Evolutionary conservation across 2,113 vertebrate species (phyloP), one percentile per base, ranked within the genome.

Genomic region (Chaetodon auriga): DNA sequence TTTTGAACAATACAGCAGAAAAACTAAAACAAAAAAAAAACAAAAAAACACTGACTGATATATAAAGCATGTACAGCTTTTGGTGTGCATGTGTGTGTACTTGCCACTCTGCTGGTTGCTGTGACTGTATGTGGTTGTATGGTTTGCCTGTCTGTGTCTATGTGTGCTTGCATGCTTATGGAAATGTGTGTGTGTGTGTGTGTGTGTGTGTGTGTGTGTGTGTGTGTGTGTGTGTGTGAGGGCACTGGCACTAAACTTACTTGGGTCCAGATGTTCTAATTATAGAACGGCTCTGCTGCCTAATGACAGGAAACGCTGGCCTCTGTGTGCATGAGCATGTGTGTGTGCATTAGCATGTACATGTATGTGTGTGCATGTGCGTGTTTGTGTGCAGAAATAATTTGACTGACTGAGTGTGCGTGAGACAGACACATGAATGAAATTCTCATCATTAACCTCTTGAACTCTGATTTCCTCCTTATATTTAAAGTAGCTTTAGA

Each of bases 221-320:
- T 46, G 62, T 64, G 66, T 57, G 80, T 70, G 73, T 78, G 57
- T 62, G 80, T 58, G 70, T n/a, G 45, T 78, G 68, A 72, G 85
- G 80, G 82, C 74, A 74, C 66, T 79, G 88, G 75, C 78, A 80
- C 83, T 84, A 88, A 89, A 91, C 87, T 84, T 87, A 88, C 81
- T 87, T 73, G 62, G 45, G 88, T 92, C 91, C 91, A 93, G 92
- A 93, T 92, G 90, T 91, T 92, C 90, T 92, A 91, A 92, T 92
- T 91, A 91, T 93, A 92, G 90, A 91, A 89, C 55, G 18, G 85
- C 82, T 85, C 85, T 89, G 78, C 73, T 87, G 83, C 75, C 84
- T 92, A 89, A 92, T 92, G 92, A 92, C 90, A 89, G 92, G 92
- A 93, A 93, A 87, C 78, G 36, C 75, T 82, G 82, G 86, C 65